Evolutionary conservation across 2,113 vertebrate species (phyloP), one percentile per base, ranked within the genome.

Genomic region (Plectropomus leopardus): DNA sequence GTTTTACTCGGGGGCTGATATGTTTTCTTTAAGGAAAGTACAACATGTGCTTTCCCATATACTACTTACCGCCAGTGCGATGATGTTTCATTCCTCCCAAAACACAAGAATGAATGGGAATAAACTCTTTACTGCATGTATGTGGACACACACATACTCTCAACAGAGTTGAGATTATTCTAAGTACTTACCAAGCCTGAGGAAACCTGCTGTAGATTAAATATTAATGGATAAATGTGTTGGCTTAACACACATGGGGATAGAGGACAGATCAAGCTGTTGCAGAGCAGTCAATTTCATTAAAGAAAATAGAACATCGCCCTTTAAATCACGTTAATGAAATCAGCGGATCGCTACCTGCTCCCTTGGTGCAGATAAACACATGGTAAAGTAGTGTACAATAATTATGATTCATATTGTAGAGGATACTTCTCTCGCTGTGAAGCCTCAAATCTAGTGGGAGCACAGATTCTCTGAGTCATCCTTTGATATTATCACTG

Each of bases 401-500:
- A 76, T 58, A 78, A 65, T 67, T 45, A 57, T 47, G 63, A n/a
- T 77, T 45, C 24, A 59, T 48, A 28, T 45, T 40, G 48, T 34
- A 30, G 19, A 48, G 45, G 53, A 5, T 32, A 53, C 45, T 34
- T 40, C 8, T 53, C 7, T 16, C 5, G 68, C 3, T 32, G 42
- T 78, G 67, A 55, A 59, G 42, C 40, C 63, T 71, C 66, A 78
- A 61, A 74, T 81, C 75, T 64, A 48, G 42, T 64, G 77, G 85
- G 85, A 83, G 80, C 45, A 55, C 47, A 78, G 69, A 76, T 79
- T 67, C 73, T 73, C 74, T 79, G 72, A 85, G 44, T 89, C 86
- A 85, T 3, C 13, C 77, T 72, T 80, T 84, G 13, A 84, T 91
- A 73, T 87, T 70, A 86, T 87, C 67, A 55, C 87, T 86, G 89